Evolutionary conservation across 2,888 invertebrate genomes (phyloP).

Genomic region (Hipparchia sbordonii): DNA sequence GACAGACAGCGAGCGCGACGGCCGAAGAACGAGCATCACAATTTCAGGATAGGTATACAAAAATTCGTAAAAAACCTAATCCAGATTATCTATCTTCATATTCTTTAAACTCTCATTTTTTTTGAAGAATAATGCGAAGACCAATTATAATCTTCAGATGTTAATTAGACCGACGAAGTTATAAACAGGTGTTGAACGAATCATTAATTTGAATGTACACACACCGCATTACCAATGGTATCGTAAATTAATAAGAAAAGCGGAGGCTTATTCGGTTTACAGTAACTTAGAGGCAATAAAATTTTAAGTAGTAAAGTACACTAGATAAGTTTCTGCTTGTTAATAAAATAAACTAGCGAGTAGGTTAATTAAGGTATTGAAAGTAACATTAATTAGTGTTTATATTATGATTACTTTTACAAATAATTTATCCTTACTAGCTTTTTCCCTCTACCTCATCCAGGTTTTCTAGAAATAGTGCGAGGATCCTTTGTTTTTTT

Average conservation of each 20-base stretch:
- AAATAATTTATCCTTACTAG: neutral
- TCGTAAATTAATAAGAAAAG: slow-evolving; percentile 4
- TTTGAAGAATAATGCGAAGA: slow-evolving; percentile 13
- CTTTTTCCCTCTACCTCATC: neutral
- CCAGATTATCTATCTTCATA: too few relatives aligned
- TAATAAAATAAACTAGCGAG: slow-evolving; percentile 5
- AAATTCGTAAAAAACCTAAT: too few relatives aligned
- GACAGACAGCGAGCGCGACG: too few relatives aligned
- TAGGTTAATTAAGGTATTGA: neutral
- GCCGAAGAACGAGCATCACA: neutral
- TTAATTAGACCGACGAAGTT: neutral
- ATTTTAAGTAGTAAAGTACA: slow-evolving; percentile 1
- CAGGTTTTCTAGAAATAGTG: neutral
- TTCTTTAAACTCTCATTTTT: slow-evolving; percentile 35
- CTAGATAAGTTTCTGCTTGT: neutral
- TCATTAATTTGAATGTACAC: slow-evolving; percentile 2
- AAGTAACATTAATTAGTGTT: too few relatives aligned
- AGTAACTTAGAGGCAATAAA: slow-evolving; percentile 3
- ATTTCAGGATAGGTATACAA: neutral
- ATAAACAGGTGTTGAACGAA: neutral
- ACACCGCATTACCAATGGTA: neutral
- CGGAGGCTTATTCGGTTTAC: neutral
- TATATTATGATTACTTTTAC: neutral
- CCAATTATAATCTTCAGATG: slow-evolving; percentile 1
- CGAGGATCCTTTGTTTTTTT: too few relatives aligned